Conservation (phyloP, 1,140 invertebrate species). For the Zaprionus tsacasi region DNA sequence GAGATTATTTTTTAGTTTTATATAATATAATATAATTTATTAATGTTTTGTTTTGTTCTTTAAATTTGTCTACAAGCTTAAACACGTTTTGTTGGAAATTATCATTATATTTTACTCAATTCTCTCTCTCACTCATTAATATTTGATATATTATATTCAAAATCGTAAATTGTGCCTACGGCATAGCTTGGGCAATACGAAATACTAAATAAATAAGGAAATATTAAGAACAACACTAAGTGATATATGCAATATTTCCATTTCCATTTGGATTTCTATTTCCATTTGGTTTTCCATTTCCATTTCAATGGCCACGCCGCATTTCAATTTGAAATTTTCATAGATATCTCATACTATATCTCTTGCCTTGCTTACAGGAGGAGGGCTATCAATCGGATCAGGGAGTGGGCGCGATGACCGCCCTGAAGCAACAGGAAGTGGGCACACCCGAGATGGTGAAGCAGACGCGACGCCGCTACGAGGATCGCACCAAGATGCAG, state of each 20-base stretch:
- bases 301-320: background rate
- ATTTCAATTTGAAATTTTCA: background rate
- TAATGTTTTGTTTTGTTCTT: no score
- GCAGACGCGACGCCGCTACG: slow-evolving; percentile 23
- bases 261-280: slow-evolving; percentile 23
- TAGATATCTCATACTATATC: background rate
- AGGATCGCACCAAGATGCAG: slow-evolving; percentile 18
- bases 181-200: slow-evolving; percentile 10
- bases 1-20: background rate
- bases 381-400: slow-evolving; percentile 65
- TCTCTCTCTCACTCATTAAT: no score
- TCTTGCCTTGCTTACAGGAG: slow-evolving; percentile 15
- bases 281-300: slow-evolving; percentile 4
- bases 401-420: slow-evolving; percentile 46
- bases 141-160: background rate
- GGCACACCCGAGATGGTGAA: slow-evolving; percentile 45
- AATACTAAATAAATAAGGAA: slow-evolving; percentile 5
- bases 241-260: slow-evolving; percentile 18
- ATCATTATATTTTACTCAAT: no score
- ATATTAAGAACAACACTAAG: background rate
- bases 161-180: background rate
- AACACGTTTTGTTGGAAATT: no score
- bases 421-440: slow-evolving; percentile 51
- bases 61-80: no score
- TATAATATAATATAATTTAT: background rate